Base-by-base conservation (phyloP, 2,797 vertebrate species). In the Psittacula echo region DNA sequence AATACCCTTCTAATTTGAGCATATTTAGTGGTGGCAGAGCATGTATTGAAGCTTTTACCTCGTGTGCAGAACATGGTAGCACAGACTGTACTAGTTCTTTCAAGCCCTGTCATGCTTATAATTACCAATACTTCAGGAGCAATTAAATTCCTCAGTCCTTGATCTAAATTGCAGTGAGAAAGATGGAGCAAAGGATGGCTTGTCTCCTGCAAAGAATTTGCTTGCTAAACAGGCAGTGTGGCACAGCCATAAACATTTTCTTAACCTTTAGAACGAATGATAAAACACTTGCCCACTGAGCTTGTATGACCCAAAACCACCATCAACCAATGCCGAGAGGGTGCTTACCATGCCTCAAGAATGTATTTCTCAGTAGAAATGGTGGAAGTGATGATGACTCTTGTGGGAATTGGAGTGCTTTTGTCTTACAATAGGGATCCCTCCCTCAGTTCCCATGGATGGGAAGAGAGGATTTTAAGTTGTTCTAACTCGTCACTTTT, bases 121-220 rank as follows among this genome's bases (percentile, higher is more conserved):
- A 96, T 95, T 97, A 91, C 88, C 86, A 94, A 92, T 95, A 90
- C 78, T 95, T 90, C 65, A 93, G 72, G 23, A 92, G 86, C 95
- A 96, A 95, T 95, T 96, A 96, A 70, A 89, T 75, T 87, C 72
- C 81, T 89, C 84, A 87, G 78, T 81, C 81, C 93, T 94, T 95
- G 86, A 93, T 95, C 86, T 94, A 89, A 95, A 96, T 96, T 95
- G 93, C 94, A 96, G 67, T 80, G 78, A 94, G 95, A 95, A 96
- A 89, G 84, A 96, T 85, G 88, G 48, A 93, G 90, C 56, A 85
- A 90, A 92, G 90, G 22, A 74, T 90, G 77, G 41, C 34, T 94
- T 89, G 75, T 85, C 84, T 93, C 41, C 83, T 81, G 56, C 8
- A 7, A 71, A 60, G 44, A 65, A 68, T 90, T 90, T 87, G 67